phyloP scores from a whole-genome alignment of 2,888 invertebrate genomes.

The Drosophila leonis region DNA sequence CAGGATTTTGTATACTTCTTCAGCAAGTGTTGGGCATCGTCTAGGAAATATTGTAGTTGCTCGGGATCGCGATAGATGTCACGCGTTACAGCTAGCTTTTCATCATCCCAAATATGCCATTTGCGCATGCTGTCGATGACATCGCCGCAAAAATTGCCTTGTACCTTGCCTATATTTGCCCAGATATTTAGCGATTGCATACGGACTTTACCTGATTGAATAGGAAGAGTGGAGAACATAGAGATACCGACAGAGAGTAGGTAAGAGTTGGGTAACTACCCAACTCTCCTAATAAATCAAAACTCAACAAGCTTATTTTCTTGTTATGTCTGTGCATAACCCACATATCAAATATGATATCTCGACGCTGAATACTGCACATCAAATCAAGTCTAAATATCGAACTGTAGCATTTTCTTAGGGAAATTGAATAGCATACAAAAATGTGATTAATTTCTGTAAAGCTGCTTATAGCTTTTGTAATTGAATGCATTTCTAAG shows the following conservation, averaged over 20 bases:
- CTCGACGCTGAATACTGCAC: too few species aligned
- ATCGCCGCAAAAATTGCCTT: conserved; percentile 62
- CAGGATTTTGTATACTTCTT: conserved; percentile 17
- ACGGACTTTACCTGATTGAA: conserved; percentile 30
- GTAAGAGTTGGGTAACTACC: background rate
- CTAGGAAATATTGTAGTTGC: conserved; percentile 57
- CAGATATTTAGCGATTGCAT: background rate
- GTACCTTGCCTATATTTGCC: background rate
- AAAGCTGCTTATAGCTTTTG: too few species aligned
- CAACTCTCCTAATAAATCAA: too few species aligned
- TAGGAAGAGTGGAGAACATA: background rate
- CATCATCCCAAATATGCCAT: conserved; percentile 70
- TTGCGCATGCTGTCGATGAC: conserved; percentile 76
- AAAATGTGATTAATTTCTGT: too few species aligned
- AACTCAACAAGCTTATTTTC: too few species aligned
- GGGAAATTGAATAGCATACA: too few species aligned
- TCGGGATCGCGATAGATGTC: conserved; percentile 57
- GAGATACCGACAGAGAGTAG: too few species aligned
- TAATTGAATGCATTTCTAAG: too few species aligned
- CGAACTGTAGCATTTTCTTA: too few species aligned
- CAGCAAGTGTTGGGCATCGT: conserved; percentile 2
- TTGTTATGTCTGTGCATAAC: too few species aligned
- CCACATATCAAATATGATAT: too few species aligned
- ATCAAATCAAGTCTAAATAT: too few species aligned
- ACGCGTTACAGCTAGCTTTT: conserved; percentile 36